Base-by-base conservation (phyloP, 1,140 invertebrate genomes). In the Prorops nasuta region DNA sequence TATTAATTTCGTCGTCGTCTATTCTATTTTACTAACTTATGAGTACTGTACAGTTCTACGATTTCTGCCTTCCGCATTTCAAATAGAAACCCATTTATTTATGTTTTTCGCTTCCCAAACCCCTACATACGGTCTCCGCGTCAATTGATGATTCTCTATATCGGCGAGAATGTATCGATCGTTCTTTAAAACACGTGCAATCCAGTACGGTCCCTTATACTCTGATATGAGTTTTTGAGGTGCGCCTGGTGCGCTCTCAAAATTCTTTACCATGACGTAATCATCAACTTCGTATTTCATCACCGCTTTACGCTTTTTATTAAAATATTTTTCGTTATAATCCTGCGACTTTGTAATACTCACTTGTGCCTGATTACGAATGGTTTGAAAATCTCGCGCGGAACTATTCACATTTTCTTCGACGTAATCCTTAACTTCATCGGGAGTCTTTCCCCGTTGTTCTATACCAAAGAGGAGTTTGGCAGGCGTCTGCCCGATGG, bases 211-310 rank as follows among this genome's bases (percentile, higher is more conserved):
- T 8, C 62, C 60, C 32, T 56, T 53, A 51, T 56, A 63, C 39
- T 57, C 50, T n/a, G 63, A 57, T 14, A 60, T 31, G 1, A 63
- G 43, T 38, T 64, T 64, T 44, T 62, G 59, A 14, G 58, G 56
- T 12, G 46, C 39, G 3, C 61, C 61, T 14, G 55, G 28, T 35
- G 62, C 56, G 10, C 36, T 38, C 35, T 64, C 64, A 17, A 52
- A 32, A 44, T 66, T 66, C 19, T 10, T 40, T 9, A 64, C 54
- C 46, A 62, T 51, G 3, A 65, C 53, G 37, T 63, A 63, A 55
- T 67, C 64, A n/a, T 59, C 63, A 17, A 53, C 32, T 9, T 44
- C 19, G 40, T 65, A 67, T 15, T 44, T 28, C 1, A 14, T 14
- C 2, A 59, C 16, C 15, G 16, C n/a, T 44, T 60, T 63, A 39